Conservation (phyloP, 2,113 vertebrate genomes). For the Taxidea taxus region DNA sequence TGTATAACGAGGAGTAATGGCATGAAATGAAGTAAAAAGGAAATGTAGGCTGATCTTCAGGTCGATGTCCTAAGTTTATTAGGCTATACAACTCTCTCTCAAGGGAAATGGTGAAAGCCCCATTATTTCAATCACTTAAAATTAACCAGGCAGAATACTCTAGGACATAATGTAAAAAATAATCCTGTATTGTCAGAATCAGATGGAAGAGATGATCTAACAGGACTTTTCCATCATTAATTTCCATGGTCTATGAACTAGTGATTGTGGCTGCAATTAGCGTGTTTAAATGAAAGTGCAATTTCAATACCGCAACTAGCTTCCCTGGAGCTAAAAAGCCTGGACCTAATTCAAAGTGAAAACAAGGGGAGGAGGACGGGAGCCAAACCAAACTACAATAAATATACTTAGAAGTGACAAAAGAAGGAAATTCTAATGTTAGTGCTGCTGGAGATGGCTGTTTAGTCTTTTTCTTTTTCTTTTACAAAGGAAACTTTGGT, state of each 20-base stretch:
- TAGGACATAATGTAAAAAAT: conserved; percentile 29
- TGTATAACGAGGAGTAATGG: background rate
- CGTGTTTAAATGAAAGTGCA: conserved; percentile 52
- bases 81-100: background rate
- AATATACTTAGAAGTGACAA: conserved; percentile 22
- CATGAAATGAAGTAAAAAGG: background rate
- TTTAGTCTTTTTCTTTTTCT: background rate
- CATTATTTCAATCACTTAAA: conserved; percentile 59
- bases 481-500: conserved; percentile 35
- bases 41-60: conserved; percentile 11
- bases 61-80: conserved; percentile 31
- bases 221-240: conserved; percentile 46
- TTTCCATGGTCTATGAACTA: conserved; percentile 40
- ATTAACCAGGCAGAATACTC: conserved; percentile 44
- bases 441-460: background rate
- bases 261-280: conserved; percentile 63
- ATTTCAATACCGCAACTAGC: conserved; percentile 51
- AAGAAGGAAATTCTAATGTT: conserved; percentile 44
- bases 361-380: background rate
- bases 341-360: conserved; percentile 60
- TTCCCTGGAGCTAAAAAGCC: conserved; percentile 58
- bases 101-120: conserved; percentile 17
- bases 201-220: conserved; percentile 54
- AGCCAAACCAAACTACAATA: conserved; percentile 50
- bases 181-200: conserved; percentile 40